Percentiles rank a stretch among this genome's conserved stretches.
Evolutionary conservation across 2,113 vertebrate species (phyloP).

Genomic region (Dipodomys spectabilis): DNA sequence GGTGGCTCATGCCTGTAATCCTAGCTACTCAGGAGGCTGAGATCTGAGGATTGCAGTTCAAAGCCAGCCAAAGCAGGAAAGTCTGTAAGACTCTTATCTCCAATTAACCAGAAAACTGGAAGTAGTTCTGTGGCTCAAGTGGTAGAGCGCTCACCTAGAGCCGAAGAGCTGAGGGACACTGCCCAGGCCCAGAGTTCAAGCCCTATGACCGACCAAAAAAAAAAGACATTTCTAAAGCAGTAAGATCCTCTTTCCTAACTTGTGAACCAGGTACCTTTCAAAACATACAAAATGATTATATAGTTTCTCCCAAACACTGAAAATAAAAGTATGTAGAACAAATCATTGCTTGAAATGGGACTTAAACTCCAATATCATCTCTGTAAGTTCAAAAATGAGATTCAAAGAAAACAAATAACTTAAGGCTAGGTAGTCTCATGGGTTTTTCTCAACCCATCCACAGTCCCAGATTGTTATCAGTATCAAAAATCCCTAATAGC

Average conservation of each 20-base stretch:
- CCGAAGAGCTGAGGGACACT: too few species aligned
- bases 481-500: too few species aligned
- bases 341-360: background rate
- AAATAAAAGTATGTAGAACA: background rate
- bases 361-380: background rate
- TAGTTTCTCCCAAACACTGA: background rate
- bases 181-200: too few species aligned
- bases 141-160: too few species aligned
- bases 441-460: background rate
- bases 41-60: too few species aligned
- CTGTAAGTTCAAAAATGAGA: background rate
- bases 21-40: too few species aligned
- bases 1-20: too few species aligned
- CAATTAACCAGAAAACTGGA: too few species aligned
- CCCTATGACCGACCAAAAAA: too few species aligned
- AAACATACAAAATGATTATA: background rate
- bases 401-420: background rate
- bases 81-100: too few species aligned
- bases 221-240: background rate
- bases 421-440: background rate
- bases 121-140: too few species aligned
- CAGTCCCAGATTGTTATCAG: background rate
- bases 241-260: background rate
- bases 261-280: background rate
- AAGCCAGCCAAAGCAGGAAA: too few species aligned